Base-by-base conservation (phyloP, 2,888 invertebrate genomes). In the Heliothis peltigera region DNA sequence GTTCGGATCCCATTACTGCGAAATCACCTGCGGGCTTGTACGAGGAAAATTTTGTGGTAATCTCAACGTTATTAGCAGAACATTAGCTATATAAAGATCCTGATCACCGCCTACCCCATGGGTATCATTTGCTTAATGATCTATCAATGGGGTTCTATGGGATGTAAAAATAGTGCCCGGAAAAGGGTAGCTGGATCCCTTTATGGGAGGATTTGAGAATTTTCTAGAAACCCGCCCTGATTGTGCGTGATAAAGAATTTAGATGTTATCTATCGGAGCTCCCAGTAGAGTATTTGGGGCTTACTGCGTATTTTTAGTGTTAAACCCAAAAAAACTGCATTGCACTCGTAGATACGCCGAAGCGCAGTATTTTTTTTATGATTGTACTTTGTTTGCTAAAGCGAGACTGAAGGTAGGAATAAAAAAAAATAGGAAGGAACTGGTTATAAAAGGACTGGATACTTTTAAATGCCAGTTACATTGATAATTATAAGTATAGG, bases 71-170 rank as follows among this genome's bases (percentile, higher is more conserved):
- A 72, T 81, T 79, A 81, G 75, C 72, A 75, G 72, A 42, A 64
- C 79, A 79, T 81, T 79, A 75, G 58, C 52, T 71, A 62, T 61
- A 64, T 78, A 80, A 75, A 80, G 71, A 78, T 80, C 68, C 64
- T 64, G 79, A 80, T 78, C 79, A 68, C 62, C 74, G 64, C 62
- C 28, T 62, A 72, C 78, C 66, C 32, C 70, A 25, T 22, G 66
- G 70, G 77, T 75, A 67, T 74, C 48, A 77, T 77, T 80, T 70
- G 62, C 66, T 74, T 78, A 80, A 78, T 80, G 80, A 80, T 63
- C 80, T 80, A 77, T 80, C 80, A 74, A 63, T 67, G 75, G 60
- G 52, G 70, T 64, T 70, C 66, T 64, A 80, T 64, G 75, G 69
- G 42, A 46, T 70, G 62, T 63, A 60, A 70, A 63, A 79, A 55